Conservation (phyloP, 1,140 invertebrate species). For the Cryptotermes secundus region DNA sequence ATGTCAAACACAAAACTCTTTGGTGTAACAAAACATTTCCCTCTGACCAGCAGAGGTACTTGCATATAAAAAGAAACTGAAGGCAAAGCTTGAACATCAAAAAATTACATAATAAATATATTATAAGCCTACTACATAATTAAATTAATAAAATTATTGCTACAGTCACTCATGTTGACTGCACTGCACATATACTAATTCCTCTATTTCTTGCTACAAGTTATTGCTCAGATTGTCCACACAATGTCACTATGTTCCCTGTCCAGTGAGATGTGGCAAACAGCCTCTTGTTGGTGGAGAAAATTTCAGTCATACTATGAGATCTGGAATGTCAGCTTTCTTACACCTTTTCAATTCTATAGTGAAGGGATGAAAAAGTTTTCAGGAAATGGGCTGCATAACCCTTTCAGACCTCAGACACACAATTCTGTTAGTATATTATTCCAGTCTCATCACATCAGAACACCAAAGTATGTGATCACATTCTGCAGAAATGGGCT, state of each 20-base stretch:
- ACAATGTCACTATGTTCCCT: neutral
- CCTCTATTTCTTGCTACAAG: neutral
- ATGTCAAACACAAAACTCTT: neutral
- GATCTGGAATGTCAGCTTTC: no score
- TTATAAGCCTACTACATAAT: neutral
- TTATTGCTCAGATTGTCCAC: neutral
- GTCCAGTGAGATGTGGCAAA: neutral
- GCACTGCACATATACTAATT: neutral
- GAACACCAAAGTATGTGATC: no score
- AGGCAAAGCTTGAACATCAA: neutral
- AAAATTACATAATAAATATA: slow-evolving; percentile 4
- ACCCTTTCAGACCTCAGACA: no score
- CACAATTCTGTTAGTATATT: no score
- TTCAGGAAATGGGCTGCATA: no score
- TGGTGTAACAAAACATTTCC: slow-evolving; percentile 4
- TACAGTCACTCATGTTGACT: neutral
- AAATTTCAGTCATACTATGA: no score
- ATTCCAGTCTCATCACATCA: no score
- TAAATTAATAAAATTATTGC: slow-evolving; percentile 15
- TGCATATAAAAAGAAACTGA: neutral
- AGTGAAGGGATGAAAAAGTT: no score
- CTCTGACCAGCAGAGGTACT: slow-evolving; percentile 1
- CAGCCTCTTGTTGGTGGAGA: neutral
- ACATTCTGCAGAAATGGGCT: no score
- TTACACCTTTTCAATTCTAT: no score